These are phyloP conservation scores for Homarus americanus DNA, from an alignment of 1,140 invertebrate species.

Conservation along the genomic window DNA sequence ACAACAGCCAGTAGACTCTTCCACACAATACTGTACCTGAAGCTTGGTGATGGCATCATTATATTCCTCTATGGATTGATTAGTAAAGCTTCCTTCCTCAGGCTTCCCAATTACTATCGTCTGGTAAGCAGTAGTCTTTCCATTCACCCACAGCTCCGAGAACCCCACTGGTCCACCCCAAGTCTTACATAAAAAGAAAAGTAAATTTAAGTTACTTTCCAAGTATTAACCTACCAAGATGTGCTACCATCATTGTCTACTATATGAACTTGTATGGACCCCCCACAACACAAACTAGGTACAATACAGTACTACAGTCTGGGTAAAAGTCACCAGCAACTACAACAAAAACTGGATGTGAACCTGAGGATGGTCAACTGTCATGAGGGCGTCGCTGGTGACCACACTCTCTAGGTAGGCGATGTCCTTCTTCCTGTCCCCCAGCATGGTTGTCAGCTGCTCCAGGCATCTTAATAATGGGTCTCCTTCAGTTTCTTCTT, in stretches of 20 bases:
- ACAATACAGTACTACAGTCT: too few species aligned
- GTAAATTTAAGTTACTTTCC: too few species aligned
- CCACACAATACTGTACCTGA: too few species aligned
- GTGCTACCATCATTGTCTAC: too few species aligned
- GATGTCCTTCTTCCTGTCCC: not conserved
- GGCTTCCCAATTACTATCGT: not conserved
- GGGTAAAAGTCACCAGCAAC: too few species aligned
- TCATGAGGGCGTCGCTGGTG: conserved; percentile 33
- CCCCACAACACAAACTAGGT: too few species aligned
- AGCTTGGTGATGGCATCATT: not conserved
- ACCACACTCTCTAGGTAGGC: conserved; percentile 3
- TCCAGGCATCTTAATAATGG: not conserved
- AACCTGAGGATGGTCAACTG: conserved; percentile 33
- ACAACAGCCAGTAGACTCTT: too few species aligned
- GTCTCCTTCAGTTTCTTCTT: not conserved
- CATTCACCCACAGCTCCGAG: not conserved
- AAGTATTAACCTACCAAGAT: too few species aligned
- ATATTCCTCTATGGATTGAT: not conserved
- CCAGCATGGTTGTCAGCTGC: not conserved
- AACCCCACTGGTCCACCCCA: not conserved
- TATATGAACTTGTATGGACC: too few species aligned
- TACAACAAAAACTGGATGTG: not conserved
- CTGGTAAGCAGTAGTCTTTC: not conserved
- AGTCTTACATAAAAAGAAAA: too few species aligned
- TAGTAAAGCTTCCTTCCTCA: too few species aligned